Conservation (phyloP, 1,140 invertebrate species). For the Calliphora vicina region DNA sequence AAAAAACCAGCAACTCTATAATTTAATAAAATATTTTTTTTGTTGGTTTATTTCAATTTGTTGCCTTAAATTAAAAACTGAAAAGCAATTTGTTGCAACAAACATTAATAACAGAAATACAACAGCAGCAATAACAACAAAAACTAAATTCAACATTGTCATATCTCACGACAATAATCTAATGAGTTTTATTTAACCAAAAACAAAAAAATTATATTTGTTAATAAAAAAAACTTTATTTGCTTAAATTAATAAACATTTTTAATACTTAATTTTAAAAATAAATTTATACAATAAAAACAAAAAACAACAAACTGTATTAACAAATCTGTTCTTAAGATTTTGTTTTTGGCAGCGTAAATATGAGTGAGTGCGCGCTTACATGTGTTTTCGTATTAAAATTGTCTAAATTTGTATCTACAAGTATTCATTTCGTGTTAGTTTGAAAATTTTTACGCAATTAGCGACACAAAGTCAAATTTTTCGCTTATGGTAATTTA, state of each 20-base stretch:
- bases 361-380: neutral
- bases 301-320: neutral
- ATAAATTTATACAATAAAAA: neutral
- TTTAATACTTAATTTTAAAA: conserved; percentile 21
- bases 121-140: no score
- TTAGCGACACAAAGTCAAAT: conserved; percentile 34
- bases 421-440: neutral
- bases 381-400: neutral
- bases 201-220: neutral
- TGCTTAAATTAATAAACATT: conserved; percentile 13
- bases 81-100: conserved; percentile 32
- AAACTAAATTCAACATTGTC: conserved; percentile 23
- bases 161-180: conserved; percentile 35
- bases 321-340: neutral
- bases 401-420: neutral
- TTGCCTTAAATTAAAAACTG: conserved; percentile 25
- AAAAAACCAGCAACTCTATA: neutral
- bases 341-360: neutral
- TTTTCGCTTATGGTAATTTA: conserved; percentile 34
- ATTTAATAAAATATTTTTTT: neutral
- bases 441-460: conserved; percentile 19
- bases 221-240: neutral
- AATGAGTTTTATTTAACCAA: conserved; percentile 23
- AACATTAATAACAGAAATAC: neutral
- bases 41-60: conserved; percentile 22